Base-by-base conservation (phyloP, 2,888 invertebrate species). In the Daptonema setosum region DNA sequence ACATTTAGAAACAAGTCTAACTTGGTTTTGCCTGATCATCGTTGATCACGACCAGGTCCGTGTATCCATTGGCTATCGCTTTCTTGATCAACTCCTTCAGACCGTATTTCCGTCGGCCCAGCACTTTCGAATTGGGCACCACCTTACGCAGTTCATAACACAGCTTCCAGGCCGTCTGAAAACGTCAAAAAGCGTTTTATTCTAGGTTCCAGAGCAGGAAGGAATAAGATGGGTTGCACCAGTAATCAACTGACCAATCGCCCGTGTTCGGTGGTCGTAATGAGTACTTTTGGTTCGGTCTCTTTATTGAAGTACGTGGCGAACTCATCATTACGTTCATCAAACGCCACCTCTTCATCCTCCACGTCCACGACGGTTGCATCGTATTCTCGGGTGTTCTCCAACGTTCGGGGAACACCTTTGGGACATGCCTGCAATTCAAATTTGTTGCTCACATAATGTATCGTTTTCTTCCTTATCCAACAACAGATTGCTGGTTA, bases 111-210 rank as follows among this genome's bases (percentile, higher is more conserved):
- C 29, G 3, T n/a, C 52, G 8, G 3, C n/a, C n/a, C 8, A 52
- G n/a, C 2, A 52, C n/a, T 5, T 29, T 2, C 0, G 91, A 84
- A 71, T 91, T 91, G 0, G 95, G 95, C 68, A 97, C 85, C 26
- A 88, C 83, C 63, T 86, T 80, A 28, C 81, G 81, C 29, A 97
- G 75, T 71, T 97, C 95, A 61, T 83, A 79, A 56, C 90, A 88
- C 73, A 97, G 91, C 69, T 86, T 83, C 66, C 72, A 68, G 3
- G 68, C 66, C 20, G 58, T 63, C 68, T 67, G 50, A 5, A 20
- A 26, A 11, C 2, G 3, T 3, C 3, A 50, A 50, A 17, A 5
- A 11, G 11, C 50, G 20, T 41, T 14, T 41, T 41, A 20, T 41
- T 20, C 41, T 11, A 11, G 41, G n/a, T n/a, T n/a, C n/a, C n/a